Evolutionary conservation across 1,140 invertebrate species (phyloP), one percentile per base, ranked within the genome.

Genomic region (Heliconius hewitsoni): DNA sequence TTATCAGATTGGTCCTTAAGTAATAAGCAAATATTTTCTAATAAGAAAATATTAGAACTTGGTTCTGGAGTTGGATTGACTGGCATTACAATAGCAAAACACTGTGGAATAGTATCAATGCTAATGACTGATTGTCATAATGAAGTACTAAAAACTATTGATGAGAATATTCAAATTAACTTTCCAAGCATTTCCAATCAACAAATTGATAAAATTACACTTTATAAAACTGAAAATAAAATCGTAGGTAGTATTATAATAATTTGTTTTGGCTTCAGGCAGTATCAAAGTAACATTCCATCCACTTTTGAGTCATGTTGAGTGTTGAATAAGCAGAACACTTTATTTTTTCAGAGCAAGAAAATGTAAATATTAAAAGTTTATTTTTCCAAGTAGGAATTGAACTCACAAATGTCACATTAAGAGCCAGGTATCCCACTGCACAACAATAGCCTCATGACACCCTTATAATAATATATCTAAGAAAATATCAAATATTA

Each of bases 51-150:
- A 8, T 76, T 93, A 30, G 93, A 94, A 86, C 77, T 94, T 13
- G 92, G 93, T n/a, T 91, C 92, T 71, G 93, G 93, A 18, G 88
- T 94, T 52, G 93, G 93, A 6, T 93, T 94, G 39, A 90, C 92
- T 76, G 90, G 92, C 3, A 88, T 93, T 37, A 83, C 88, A n/a
- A 85, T 92, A 55, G 83, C 84, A 50, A 93, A 93, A 78, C 66
- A 86, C n/a, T 94, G 93, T 87, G 42, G 84, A 70, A 72, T 86
- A 70, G 74, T 83, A 76, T 88, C 89, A 8, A 76, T 92, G 73
- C 72, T 81, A 23, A 81, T 94, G 75, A 89, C 84, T 76, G 93
- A 94, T 79, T 91, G 86, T 73, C 93, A 94, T 82, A 39, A 84
- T n/a, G 88, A 92, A 82, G 92, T 94, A 18, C 71, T 94, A 30